Evolutionary conservation across 2,113 vertebrate genomes (phyloP).

Genomic region (Trogon melanurus): DNA sequence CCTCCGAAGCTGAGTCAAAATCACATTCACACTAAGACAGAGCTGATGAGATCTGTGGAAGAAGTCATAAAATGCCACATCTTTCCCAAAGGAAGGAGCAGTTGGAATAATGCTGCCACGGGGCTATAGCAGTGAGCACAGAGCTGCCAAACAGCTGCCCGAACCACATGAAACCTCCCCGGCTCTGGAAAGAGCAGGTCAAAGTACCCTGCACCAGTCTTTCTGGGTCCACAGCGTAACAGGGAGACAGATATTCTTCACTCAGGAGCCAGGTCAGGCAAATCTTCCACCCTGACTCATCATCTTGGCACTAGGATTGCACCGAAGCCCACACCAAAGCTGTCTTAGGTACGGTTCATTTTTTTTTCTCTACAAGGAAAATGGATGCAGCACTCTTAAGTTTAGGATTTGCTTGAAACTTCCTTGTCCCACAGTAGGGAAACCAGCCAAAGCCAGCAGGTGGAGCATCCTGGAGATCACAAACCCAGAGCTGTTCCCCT

Average conservation of each 20-base stretch:
- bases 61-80: background rate
- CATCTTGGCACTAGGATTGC: background rate
- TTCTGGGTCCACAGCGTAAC: background rate
- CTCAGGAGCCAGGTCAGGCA: background rate
- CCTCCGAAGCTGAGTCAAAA: background rate
- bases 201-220: accelerated
- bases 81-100: background rate
- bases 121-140: background rate
- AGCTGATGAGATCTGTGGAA: background rate
- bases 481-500: background rate
- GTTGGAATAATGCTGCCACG: background rate
- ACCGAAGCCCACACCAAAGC: background rate
- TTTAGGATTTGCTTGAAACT: background rate
- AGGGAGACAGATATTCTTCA: background rate
- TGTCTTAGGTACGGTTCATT: background rate
- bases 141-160: background rate
- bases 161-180: background rate
- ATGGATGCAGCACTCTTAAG: background rate
- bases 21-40: background rate
- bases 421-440: background rate
- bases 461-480: background rate
- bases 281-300: background rate
- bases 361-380: background rate
- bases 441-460: background rate
- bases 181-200: background rate